phyloP scores from a whole-genome alignment of 2,113 vertebrate species.

The Tauraco erythrolophus region DNA sequence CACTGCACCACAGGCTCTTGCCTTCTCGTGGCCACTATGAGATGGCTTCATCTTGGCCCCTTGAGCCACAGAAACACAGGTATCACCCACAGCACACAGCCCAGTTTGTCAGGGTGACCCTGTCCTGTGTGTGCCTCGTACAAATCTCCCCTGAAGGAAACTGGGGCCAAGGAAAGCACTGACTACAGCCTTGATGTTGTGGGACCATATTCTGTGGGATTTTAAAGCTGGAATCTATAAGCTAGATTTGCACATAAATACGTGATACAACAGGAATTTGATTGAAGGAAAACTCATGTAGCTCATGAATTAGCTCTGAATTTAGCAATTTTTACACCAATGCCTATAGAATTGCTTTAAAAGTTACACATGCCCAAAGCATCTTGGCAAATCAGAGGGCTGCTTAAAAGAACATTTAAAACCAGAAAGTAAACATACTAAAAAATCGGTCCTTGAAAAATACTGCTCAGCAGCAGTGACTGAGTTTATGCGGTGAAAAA shows the following conservation, averaged over 20 bases:
- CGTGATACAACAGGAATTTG: background rate
- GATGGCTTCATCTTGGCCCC: background rate
- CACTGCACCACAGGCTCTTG: background rate
- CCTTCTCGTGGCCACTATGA: background rate
- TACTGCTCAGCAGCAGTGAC: background rate
- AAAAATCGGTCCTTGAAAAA: background rate
- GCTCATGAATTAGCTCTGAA: background rate
- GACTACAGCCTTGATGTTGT: background rate
- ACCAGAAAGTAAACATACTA: background rate
- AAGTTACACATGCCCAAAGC: background rate
- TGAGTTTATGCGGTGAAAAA: background rate
- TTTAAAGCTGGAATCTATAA: background rate
- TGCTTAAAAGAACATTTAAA: background rate
- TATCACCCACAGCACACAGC: rapidly evolving
- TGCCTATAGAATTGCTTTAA: background rate
- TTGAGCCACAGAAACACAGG: background rate
- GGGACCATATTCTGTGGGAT: background rate
- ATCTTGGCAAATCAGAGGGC: background rate
- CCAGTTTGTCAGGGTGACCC: background rate
- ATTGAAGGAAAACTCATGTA: background rate
- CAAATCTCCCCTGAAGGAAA: background rate
- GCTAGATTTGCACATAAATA: background rate
- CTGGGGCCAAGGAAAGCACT: background rate
- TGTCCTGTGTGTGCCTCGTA: background rate
- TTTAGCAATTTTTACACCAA: background rate